Evolutionary conservation across 2,797 vertebrate species (phyloP).

Genomic region (Apogon hyalosoma): DNA sequence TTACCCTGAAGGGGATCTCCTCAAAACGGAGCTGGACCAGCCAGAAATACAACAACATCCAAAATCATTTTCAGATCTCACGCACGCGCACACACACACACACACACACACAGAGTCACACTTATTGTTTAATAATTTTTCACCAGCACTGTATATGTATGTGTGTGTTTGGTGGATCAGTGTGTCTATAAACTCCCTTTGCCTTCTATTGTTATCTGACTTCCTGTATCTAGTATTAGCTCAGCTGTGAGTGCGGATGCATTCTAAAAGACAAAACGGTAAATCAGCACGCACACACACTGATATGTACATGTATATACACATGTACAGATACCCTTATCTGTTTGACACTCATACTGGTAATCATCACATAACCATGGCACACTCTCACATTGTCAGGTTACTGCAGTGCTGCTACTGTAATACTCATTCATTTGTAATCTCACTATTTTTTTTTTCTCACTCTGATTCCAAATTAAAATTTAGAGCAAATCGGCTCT

Average conservation of each 20-base stretch:
- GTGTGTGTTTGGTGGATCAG: constrained; percentile 19
- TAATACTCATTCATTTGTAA: neutral
- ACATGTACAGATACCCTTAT: constrained; percentile 10
- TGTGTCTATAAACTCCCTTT: constrained; percentile 37
- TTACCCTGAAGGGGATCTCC: constrained; percentile 57
- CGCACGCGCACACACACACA: constrained; percentile 4
- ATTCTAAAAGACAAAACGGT: constrained; percentile 16
- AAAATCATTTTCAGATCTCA: constrained; percentile 32
- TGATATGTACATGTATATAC: neutral
- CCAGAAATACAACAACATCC: constrained; percentile 37
- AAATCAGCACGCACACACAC: constrained; percentile 19
- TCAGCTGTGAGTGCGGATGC: constrained; percentile 45
- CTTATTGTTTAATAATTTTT: neutral
- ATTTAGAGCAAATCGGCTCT: constrained; percentile 31
- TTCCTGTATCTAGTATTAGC: constrained; percentile 56
- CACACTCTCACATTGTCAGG: constrained; percentile 13
- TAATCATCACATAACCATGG: constrained; percentile 18
- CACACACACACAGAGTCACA: too few relatives aligned
- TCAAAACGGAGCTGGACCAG: constrained; percentile 34
- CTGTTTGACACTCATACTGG: constrained; percentile 5
- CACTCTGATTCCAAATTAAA: constrained; percentile 35
- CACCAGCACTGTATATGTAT: constrained; percentile 12
- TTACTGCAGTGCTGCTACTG: constrained; percentile 14
- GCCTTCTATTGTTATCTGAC: constrained; percentile 58
- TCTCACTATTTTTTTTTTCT: constrained; percentile 5